Conservation (phyloP, 2,888 invertebrate species). For the Caenorhabditis sulstoni region DNA sequence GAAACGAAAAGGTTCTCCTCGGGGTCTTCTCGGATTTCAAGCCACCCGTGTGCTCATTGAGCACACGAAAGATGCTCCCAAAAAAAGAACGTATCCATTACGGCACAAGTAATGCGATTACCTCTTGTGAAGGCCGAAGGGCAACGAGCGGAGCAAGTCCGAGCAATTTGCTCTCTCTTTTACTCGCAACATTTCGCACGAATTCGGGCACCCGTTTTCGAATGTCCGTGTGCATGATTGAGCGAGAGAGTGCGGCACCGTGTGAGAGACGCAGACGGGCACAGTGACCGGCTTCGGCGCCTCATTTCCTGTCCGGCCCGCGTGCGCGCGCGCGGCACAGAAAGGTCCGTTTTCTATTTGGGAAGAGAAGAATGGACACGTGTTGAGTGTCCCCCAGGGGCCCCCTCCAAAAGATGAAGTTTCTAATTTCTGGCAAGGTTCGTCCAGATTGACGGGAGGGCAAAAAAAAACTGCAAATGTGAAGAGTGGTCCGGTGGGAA, state of each 20-base stretch:
- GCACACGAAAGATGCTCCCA: slow-evolving; percentile 6
- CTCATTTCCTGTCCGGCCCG: slow-evolving; percentile 34
- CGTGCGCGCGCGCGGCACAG: neutral
- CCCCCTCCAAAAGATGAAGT: neutral
- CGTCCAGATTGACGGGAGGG: slow-evolving; percentile 15
- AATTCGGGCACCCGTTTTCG: slow-evolving; percentile 15
- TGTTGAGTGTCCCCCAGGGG: neutral
- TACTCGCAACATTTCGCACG: slow-evolving; percentile 42
- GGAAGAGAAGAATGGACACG: slow-evolving; percentile 1
- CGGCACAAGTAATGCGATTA: slow-evolving; percentile 37
- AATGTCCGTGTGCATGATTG: slow-evolving; percentile 30
- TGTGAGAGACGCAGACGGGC: slow-evolving; percentile 25
- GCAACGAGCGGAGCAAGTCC: neutral
- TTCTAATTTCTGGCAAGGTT: slow-evolving; percentile 6
- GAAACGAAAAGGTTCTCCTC: slow-evolving; percentile 12
- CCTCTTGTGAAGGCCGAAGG: slow-evolving; percentile 13
- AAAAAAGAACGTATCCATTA: slow-evolving; percentile 47
- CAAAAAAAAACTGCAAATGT: neutral
- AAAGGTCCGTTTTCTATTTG: slow-evolving; percentile 10
- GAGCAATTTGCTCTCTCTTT: neutral
- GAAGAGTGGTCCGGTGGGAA: too few relatives aligned
- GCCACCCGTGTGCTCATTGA: slow-evolving; percentile 6
- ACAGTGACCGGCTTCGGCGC: slow-evolving; percentile 17
- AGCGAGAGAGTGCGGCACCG: neutral
- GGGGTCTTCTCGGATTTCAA: slow-evolving; percentile 36